Percentiles rank a stretch among this genome's conserved stretches.
Evolutionary conservation across 37 sponge, comb jelly and placozoan species (phyloP).

Genomic region (Bolinopsis microptera): DNA sequence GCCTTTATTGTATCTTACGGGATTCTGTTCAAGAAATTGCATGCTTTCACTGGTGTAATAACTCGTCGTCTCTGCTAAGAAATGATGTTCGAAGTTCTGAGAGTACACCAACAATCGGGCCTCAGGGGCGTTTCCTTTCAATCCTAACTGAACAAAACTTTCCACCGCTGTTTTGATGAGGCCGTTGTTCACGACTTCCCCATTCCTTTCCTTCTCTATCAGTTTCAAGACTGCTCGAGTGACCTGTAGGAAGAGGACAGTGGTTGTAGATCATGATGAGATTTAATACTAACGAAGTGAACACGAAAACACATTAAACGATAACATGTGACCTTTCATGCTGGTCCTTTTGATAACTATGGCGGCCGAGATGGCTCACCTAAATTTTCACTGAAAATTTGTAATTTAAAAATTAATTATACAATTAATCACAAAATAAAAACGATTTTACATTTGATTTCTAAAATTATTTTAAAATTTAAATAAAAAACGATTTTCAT

Average conservation of each 20-base stretch:
- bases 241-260: conserved; percentile 68
- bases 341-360: no score
- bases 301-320: not conserved
- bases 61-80: conserved; percentile 84
- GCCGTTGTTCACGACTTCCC: conserved; percentile 94
- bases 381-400: no score
- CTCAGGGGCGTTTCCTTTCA: conserved; percentile 56
- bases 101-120: conserved; percentile 73
- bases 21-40: conserved; percentile 84
- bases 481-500: no score
- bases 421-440: no score
- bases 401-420: no score
- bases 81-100: conserved; percentile 80
- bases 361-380: no score
- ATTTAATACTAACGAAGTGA: not conserved
- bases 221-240: conserved; percentile 85
- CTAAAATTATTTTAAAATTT: no score
- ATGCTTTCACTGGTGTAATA: conserved; percentile 88
- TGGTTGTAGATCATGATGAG: not conserved
- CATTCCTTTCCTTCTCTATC: conserved; percentile 91
- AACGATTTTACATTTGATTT: no score
- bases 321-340: no score
- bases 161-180: conserved; percentile 89
- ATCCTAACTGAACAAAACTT: conserved; percentile 82
- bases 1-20: conserved; percentile 75